Evolutionary conservation across 1,140 invertebrate species (phyloP), one percentile per base, ranked within the genome.

Genomic region (Limonius californicus): DNA sequence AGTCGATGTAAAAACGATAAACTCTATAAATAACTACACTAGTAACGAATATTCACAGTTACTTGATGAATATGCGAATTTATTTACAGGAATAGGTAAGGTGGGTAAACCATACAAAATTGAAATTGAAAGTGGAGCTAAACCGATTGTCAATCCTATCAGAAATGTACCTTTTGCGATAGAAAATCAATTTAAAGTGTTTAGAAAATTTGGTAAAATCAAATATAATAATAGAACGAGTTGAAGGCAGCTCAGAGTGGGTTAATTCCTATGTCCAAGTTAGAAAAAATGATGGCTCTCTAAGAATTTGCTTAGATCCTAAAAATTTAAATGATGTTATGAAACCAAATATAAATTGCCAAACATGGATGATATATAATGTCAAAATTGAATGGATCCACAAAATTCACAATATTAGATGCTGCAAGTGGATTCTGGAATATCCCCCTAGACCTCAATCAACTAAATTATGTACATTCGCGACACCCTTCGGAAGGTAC

Each of bases 221-320:
- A 15, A 66, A 62, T n/a, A n/a, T n/a, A 9, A 63, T 76, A 32
- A 70, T 79, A 18, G 19, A 62, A 35, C 64, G 70, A 68, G 69
- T 75, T 32, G 68, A 72, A 11, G 61, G 69, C 45, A 72, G 74
- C 14, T 77, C 76, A 1, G 76, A 72, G 39, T 82, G 79, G 78
- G 70, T 73, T 11, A 68, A 73, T 23, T 75, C 75, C 19, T 64
- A 77, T 27, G 70, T 81, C 0, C 62, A 73, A 16, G 73, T 78
- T 6, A 65, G 69, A 45, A 81, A 81, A 63, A 54, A 61, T 30
- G 68, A 76, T 61, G 71, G 70, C 7, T 64, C 59, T 14, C 42
- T 77, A 7, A 55, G 78, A 8, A 47, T 81, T 1, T 50, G 57
- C n/a, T 30, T 59, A 16, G 57, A 59, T 23, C 57, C 57, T 47